phyloP scores from a whole-genome alignment of 2,888 invertebrate genomes.

The Beris morrisii region DNA sequence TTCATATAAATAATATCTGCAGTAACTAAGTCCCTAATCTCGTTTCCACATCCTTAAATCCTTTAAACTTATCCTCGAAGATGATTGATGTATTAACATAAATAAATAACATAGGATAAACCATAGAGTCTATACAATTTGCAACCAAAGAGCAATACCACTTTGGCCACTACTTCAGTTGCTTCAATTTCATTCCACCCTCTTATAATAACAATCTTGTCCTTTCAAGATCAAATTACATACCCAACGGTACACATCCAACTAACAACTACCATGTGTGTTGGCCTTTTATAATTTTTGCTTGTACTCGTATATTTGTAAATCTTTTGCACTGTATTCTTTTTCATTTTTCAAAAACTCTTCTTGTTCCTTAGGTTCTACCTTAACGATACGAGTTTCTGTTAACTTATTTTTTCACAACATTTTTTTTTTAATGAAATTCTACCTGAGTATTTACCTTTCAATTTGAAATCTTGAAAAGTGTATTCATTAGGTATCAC shows the following conservation, averaged over 20 bases:
- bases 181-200: slow-evolving; percentile 16
- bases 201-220: slow-evolving; percentile 18
- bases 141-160: slow-evolving; percentile 28
- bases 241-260: neutral
- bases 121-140: slow-evolving; percentile 16
- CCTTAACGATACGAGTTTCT: neutral
- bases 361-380: neutral
- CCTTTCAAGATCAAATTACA: neutral
- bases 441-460: slow-evolving; percentile 24
- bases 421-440: slow-evolving; percentile 19
- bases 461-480: slow-evolving; percentile 22
- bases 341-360: neutral
- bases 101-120: neutral
- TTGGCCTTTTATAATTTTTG: slow-evolving; percentile 15
- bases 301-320: slow-evolving; percentile 9
- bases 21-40: neutral
- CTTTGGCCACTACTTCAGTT: slow-evolving; percentile 29
- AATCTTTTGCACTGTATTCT: slow-evolving; percentile 17
- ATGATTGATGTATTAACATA: slow-evolving; percentile 7
- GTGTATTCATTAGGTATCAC: slow-evolving; percentile 31
- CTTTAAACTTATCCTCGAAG: neutral
- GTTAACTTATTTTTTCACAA: too few relatives aligned
- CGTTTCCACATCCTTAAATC: neutral
- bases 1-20: too few relatives aligned
- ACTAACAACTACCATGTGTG: neutral